Base-by-base conservation (phyloP, 2,113 vertebrate genomes). In the Marmota flaviventris region DNA sequence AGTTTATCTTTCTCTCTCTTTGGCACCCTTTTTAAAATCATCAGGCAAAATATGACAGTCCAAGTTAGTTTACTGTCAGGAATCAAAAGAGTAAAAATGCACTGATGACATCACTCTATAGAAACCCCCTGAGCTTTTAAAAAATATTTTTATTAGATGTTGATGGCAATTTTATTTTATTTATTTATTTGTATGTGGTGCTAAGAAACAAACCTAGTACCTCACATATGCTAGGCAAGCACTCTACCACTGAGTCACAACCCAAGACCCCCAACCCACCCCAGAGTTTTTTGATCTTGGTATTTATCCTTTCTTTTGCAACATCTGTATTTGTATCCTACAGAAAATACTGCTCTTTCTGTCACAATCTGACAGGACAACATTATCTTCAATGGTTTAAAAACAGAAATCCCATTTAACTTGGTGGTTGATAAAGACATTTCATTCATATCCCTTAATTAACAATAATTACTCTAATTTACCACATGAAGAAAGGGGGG, bases 401-500 rank as follows among this genome's bases (percentile, higher is more conserved):
- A 95, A 97, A 94, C 75, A 95, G 70, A 96, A 96, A 94, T 48
- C 94, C 63, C 92, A 89, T 96, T 97, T n/a, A n/a, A 96, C 76
- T 97, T 76, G 14, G 92, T 94, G 34, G 73, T 76, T 97, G 75
- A 96, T 94, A 96, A 94, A 97, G 84, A 97, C 78, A 91, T 95
- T 96, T 92, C 92, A 95, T 70, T 96, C 88, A 87, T 39, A 75
- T 91, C 58, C 24, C 65, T 94, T 96, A 97, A 97, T 63, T 93
- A 97, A 97, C 78, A 93, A 93, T 78, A 93, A 97, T 96, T 94
- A 93, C 92, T 91, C 91, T 89, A 96, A 97, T 97, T 97, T 95
- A 79, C 76, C 81, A 95, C 77, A 93, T 32, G 58, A 92, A 93
- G 73, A 81, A 58, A 92, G 75, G 70, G n/a, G 32, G 75, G 42